Evolutionary conservation across 2,113 vertebrate genomes (phyloP).

Genomic region (Prunella himalayana): DNA sequence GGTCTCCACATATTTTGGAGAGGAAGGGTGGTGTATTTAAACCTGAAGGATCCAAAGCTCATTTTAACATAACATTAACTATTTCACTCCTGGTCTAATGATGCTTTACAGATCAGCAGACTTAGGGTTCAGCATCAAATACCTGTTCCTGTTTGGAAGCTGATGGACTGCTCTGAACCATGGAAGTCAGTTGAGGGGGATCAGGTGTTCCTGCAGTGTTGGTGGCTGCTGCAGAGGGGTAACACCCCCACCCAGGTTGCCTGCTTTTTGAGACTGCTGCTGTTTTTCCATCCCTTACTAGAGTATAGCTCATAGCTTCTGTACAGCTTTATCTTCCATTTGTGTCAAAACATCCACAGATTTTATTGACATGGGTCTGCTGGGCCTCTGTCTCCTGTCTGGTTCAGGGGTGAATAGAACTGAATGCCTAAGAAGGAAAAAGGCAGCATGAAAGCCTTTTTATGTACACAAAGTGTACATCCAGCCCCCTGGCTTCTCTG

Average conservation of each 20-base stretch:
- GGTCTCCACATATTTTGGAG: neutral
- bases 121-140: neutral
- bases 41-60: neutral
- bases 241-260: neutral
- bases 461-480: neutral
- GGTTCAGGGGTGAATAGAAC: neutral
- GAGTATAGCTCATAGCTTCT: neutral
- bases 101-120: neutral
- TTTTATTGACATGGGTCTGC: neutral
- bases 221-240: neutral
- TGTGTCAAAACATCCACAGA: neutral
- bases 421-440: neutral
- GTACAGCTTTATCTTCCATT: neutral
- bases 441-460: neutral
- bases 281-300: neutral
- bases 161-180: neutral
- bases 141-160: accelerated
- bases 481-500: neutral
- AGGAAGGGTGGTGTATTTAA: no score
- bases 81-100: neutral
- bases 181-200: neutral
- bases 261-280: accelerated
- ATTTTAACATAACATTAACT: neutral
- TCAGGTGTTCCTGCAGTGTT: neutral
- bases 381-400: neutral